These are phyloP conservation scores for Parasteatoda lunata DNA, from an alignment of 2,888 invertebrate species.

Conservation along the genomic window DNA sequence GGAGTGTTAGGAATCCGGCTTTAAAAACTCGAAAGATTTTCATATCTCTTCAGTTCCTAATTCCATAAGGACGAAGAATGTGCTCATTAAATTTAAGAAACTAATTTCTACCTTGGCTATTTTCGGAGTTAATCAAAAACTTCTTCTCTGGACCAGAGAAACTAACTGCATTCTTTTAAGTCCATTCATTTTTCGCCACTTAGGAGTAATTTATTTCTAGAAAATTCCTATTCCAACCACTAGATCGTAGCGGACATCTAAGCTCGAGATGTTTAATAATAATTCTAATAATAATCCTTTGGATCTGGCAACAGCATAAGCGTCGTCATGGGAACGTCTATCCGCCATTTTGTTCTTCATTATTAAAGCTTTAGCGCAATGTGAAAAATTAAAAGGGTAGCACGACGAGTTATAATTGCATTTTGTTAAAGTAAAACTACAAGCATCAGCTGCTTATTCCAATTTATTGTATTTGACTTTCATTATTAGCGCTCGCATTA, in stretches of 20 bases:
- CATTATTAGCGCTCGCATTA: constrained; percentile 39
- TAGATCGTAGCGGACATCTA: constrained; percentile 42
- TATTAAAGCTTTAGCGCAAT: constrained; percentile 50
- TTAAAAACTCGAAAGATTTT: too few species aligned
- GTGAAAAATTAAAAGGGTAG: constrained; percentile 64
- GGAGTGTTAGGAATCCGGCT: too few species aligned
- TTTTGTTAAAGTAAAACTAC: constrained; percentile 22
- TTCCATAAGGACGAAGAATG: constrained; percentile 52
- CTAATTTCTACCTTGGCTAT: constrained; percentile 58
- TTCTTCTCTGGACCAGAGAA: constrained; percentile 42
- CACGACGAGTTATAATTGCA: constrained; percentile 54
- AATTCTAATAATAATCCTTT: constrained; percentile 59
- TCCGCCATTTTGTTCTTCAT: constrained; percentile 62
- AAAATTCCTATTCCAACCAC: constrained; percentile 45
- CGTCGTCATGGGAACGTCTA: constrained; percentile 48
- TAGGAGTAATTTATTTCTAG: constrained; percentile 56
- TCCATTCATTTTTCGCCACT: constrained; percentile 61
- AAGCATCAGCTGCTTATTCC: constrained; percentile 38
- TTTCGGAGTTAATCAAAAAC: constrained; percentile 62
- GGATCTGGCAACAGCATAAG: constrained; percentile 55
- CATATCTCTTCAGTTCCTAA: constrained; percentile 49
- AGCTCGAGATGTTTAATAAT: constrained; percentile 53
- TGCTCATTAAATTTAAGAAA: constrained; percentile 61
- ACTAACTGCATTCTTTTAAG: constrained; percentile 53
- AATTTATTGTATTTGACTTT: constrained; percentile 51